Evolutionary conservation across 92 coral and sea anemone species (phyloP), one percentile per base, ranked within the genome.

Genomic region (Parazoanthus darwini): DNA sequence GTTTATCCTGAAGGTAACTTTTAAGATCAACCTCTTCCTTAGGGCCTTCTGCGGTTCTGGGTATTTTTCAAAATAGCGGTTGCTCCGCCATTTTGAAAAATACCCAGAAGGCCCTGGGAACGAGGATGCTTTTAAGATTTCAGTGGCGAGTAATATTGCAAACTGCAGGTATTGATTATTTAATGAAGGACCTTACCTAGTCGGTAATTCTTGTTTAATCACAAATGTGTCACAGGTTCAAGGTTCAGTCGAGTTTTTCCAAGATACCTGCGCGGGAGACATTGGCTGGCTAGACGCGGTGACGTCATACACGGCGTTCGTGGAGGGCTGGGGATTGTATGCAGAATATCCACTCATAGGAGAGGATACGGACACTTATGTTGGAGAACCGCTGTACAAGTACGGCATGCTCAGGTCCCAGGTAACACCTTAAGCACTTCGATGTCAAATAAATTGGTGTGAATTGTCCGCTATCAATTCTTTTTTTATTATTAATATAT

Each of bases 241-340:
- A 85, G 99, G 99, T 33, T 78, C 81, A 16, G 74, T 85, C 2
- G 99, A 97, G 80, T 91, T 95, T 80, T 97, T 97, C 76, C 90
- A 88, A 42, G 99, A 97, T 80, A 88, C 91, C 8, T 97, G 99
- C 79, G 91, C 94, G 1, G 99, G 98, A 26, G 81, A 92, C 75
- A 92, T 97, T 77, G 91, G 96, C 84, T 97, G 98, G 98, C 81
- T 97, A 20, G 90, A 90, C 65, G 48, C 91, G 20, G 87, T 63
- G 29, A 95, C 97, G 23, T 88, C 89, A 35, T 95, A 95, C 86
- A 97, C 99, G 4, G 96, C 98, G 35, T 95, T 94, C 73, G 82
- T 63, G 10, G 99, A 97, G 90, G 99, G 99, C 82, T 97, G 99
- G 99, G 99, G 93, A 6, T 87, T 97, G 76, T 97, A 97, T 59